These are phyloP conservation scores for Rhagoletis pomonella DNA, from an alignment of 1,140 invertebrate species.

Conservation along the genomic window DNA sequence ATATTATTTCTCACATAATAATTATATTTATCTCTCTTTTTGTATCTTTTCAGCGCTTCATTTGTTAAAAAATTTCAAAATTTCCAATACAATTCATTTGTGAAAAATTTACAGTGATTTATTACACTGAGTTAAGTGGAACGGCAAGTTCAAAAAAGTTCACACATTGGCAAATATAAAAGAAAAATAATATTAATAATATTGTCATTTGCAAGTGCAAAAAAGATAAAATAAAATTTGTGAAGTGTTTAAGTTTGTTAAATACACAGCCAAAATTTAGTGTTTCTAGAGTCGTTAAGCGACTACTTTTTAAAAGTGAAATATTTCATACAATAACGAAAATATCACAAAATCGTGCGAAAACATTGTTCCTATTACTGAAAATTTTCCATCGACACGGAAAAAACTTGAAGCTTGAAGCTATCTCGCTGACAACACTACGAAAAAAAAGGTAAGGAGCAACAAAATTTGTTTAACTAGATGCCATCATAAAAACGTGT, in stretches of 20 bases:
- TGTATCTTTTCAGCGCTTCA: not conserved
- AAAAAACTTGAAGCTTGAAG: not conserved
- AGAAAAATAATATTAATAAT: too few species aligned
- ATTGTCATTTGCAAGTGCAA: not conserved
- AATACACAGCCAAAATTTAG: not conserved
- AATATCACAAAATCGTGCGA: not conserved
- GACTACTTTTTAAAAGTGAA: not conserved
- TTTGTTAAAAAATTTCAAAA: not conserved
- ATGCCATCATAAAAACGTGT: too few species aligned
- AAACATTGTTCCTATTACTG: constrained; percentile 26
- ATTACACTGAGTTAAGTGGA: too few species aligned
- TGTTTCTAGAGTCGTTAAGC: not conserved
- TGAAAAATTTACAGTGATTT: too few species aligned
- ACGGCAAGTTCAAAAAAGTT: too few species aligned
- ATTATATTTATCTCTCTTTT: not conserved
- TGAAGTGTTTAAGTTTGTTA: not conserved
- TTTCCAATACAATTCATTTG: too few species aligned
- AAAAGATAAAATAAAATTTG: not conserved
- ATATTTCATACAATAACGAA: not conserved
- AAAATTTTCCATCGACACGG: not conserved
- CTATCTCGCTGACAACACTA: not conserved
- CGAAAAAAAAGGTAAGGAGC: not conserved
- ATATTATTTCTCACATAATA: too few species aligned
- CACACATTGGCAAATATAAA: too few species aligned
- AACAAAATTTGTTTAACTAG: too few species aligned